These are phyloP conservation scores for Lamellibrachia columna DNA, from an alignment of 2,888 invertebrate species.

Conservation along the genomic window DNA sequence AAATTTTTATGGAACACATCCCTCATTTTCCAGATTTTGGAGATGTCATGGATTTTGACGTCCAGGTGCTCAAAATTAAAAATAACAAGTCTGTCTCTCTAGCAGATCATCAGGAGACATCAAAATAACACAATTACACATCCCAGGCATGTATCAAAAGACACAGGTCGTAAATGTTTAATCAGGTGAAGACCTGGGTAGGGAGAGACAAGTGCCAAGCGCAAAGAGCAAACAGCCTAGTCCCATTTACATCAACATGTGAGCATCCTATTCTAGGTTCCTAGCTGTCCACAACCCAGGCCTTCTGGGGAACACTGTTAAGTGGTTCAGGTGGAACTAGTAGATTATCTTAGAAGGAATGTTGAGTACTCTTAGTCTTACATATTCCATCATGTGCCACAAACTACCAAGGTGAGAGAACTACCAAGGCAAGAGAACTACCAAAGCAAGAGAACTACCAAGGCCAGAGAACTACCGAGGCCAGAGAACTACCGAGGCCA, in stretches of 20 bases:
- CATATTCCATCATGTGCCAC: too few species aligned
- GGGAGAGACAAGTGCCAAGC: not conserved
- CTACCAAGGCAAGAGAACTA: too few species aligned
- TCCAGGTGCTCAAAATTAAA: not conserved
- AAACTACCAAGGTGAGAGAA: too few species aligned
- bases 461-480: too few species aligned
- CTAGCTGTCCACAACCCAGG: not conserved
- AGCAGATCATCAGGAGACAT: not conserved
- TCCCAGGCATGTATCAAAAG: not conserved
- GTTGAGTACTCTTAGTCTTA: not conserved
- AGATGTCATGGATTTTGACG: too few species aligned
- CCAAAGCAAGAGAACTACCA: too few species aligned
- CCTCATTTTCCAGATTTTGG: too few species aligned
- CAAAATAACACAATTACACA: slow-evolving; percentile 7
- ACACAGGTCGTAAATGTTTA: not conserved
- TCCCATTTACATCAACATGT: not conserved
- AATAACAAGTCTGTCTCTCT: not conserved
- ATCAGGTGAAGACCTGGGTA: not conserved
- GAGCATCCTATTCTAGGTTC: not conserved
- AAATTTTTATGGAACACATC: too few species aligned
- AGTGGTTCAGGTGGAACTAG: not conserved
- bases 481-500: too few species aligned
- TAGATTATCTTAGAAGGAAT: not conserved
- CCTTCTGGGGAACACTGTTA: not conserved
- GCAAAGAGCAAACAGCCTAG: not conserved